These are phyloP conservation scores for Turritopsis dohrnii DNA, from an alignment of 30 jellyfish, hydroid and myxozoan genomes.

Conservation along the genomic window DNA sequence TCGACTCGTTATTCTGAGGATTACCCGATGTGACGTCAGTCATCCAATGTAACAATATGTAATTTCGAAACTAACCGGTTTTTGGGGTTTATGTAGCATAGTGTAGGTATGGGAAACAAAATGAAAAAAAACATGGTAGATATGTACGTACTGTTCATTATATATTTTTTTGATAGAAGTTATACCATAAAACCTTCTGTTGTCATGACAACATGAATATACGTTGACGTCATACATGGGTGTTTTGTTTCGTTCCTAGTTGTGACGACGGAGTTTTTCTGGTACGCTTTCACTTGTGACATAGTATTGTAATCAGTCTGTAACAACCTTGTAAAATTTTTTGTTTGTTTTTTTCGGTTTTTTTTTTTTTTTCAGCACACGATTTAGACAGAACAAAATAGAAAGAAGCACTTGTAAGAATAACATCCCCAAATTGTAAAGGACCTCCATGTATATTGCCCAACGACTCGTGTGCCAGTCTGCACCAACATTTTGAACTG, in stretches of 20 bases:
- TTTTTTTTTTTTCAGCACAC: neutral
- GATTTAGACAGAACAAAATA: too few species aligned
- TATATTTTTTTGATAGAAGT: neutral
- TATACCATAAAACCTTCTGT: neutral
- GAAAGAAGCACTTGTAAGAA: neutral
- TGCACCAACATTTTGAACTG: neutral
- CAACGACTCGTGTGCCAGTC: neutral
- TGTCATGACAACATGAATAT: neutral
- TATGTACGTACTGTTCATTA: neutral
- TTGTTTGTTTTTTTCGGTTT: too few species aligned
- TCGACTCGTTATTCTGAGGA: neutral
- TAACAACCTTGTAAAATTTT: neutral
- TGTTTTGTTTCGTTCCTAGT: neutral
- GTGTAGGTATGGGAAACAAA: neutral
- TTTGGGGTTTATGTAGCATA: neutral
- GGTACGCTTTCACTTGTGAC: neutral
- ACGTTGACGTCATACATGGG: too few species aligned
- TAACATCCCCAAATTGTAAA: neutral
- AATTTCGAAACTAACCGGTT: neutral
- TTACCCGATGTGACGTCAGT: neutral
- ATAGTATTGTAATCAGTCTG: neutral
- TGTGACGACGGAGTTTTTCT: neutral
- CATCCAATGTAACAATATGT: neutral
- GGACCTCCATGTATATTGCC: neutral
- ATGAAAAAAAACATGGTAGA: neutral